These are phyloP conservation scores for Agrilus mali DNA, from an alignment of 2,888 invertebrate species.

Conservation along the genomic window DNA sequence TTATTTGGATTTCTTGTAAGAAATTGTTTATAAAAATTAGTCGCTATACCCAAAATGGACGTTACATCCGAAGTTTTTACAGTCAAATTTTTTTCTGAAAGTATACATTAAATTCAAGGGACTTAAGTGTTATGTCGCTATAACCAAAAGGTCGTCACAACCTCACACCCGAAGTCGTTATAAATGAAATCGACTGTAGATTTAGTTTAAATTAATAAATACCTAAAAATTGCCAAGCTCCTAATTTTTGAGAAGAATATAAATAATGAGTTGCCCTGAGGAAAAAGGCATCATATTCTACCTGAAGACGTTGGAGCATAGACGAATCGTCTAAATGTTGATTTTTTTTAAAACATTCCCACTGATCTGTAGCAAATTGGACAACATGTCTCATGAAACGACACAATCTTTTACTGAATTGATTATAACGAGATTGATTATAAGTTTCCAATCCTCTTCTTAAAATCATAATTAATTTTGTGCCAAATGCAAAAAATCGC, in stretches of 20 bases:
- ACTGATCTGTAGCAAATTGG: slow-evolving; percentile 61
- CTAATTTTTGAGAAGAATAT: slow-evolving; percentile 56
- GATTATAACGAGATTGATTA: slow-evolving; percentile 49
- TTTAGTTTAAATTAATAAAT: too few relatives aligned
- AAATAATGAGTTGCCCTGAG: slow-evolving; percentile 54
- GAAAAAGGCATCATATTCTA: slow-evolving; percentile 64
- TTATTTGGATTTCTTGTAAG: too few relatives aligned
- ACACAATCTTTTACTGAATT: slow-evolving; percentile 56
- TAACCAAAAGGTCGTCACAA: too few relatives aligned
- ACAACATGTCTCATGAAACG: slow-evolving; percentile 56
- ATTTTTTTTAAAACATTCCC: slow-evolving; percentile 40
- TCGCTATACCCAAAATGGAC: too few relatives aligned
- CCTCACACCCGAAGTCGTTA: too few relatives aligned
- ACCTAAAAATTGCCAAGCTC: slow-evolving; percentile 66
- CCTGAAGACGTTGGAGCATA: slow-evolving; percentile 45
- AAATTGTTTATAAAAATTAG: too few relatives aligned
- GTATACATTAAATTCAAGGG: too few relatives aligned
- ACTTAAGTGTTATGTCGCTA: too few relatives aligned
- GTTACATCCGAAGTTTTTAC: too few relatives aligned
- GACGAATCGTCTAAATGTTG: slow-evolving; percentile 33
- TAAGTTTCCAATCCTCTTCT: slow-evolving; percentile 55
- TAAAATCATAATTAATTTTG: slow-evolving; percentile 48
- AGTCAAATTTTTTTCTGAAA: too few relatives aligned
- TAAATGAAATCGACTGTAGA: too few relatives aligned
- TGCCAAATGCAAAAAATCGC: slow-evolving; percentile 55